These are phyloP conservation scores for Sarcophaga variegata DNA, from an alignment of 2,888 invertebrate genomes.

Conservation along the genomic window DNA sequence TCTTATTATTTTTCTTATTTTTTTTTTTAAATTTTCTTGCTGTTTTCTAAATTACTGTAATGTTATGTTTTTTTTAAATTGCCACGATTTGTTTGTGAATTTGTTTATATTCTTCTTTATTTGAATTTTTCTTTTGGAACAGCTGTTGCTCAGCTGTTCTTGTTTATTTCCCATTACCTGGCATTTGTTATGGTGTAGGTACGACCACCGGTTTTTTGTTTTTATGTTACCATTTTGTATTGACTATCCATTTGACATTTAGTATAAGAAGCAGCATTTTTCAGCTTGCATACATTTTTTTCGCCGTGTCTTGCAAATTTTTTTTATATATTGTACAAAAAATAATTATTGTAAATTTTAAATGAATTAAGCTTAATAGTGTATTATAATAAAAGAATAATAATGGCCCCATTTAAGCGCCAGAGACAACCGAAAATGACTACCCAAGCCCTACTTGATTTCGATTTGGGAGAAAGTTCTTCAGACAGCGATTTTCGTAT, in stretches of 20 bases:
- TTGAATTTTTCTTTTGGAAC: neutral
- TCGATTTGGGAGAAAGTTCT: conserved; percentile 94
- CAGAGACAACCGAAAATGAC: conserved; percentile 86
- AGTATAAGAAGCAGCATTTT: conserved; percentile 60
- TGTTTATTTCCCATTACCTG: conserved; percentile 10
- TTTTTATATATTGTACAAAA: conserved; percentile 65
- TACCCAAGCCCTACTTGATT: conserved; percentile 89
- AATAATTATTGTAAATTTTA: conserved; percentile 66
- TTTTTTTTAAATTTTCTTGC: neutral
- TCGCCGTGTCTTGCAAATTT: conserved; percentile 66
- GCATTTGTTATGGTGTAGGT: conserved; percentile 35
- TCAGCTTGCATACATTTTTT: conserved; percentile 69
- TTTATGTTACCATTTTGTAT: conserved; percentile 21
- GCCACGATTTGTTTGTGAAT: conserved; percentile 61
- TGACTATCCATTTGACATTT: conserved; percentile 46
- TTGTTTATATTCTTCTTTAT: neutral
- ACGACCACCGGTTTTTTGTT: conserved; percentile 58
- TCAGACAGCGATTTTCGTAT: conserved; percentile 97
- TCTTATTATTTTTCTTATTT: neutral
- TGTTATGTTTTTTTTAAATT: conserved; percentile 20
- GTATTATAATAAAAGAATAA: conserved; percentile 52
- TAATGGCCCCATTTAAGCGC: conserved; percentile 77
- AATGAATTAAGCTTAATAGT: conserved; percentile 64
- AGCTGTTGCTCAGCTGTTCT: conserved; percentile 51
- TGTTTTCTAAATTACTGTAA: neutral